Evolutionary conservation across 2,888 invertebrate genomes (phyloP).

Genomic region (Sinodicranocentrus sp.): DNA sequence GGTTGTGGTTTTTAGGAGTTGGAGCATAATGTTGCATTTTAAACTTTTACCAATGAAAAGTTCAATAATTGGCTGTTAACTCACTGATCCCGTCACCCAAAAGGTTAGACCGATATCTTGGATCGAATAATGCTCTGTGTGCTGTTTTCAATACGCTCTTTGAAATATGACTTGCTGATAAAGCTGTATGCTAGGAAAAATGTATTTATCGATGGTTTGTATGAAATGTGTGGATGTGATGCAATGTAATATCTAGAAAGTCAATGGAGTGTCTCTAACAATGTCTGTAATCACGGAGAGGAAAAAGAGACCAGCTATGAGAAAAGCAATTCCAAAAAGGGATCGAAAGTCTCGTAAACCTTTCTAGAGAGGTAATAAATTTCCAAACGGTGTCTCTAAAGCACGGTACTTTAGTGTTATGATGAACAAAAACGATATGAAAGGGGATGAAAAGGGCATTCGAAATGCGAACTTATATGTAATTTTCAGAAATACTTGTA

Average conservation of each 20-base stretch:
- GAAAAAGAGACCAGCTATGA: constrained; percentile 38
- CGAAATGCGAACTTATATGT: constrained; percentile 36
- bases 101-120: constrained; percentile 40
- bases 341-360: constrained; percentile 66
- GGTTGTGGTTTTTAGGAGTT: too few relatives aligned
- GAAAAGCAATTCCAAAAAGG: constrained; percentile 63
- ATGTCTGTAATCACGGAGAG: constrained; percentile 4
- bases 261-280: constrained; percentile 33
- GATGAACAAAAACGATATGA: constrained; percentile 64
- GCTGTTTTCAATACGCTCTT: constrained; percentile 48
- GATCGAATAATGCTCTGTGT: constrained; percentile 5
- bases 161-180: constrained; percentile 54
- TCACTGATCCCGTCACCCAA: constrained; percentile 39
- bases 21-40: background rate
- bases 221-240: too few relatives aligned
- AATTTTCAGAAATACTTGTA: constrained; percentile 38
- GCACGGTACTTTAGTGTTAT: constrained; percentile 50
- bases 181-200: background rate
- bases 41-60: constrained; percentile 7
- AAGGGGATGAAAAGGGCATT: constrained; percentile 55
- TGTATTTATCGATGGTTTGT: constrained; percentile 14
- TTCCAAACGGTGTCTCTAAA: constrained; percentile 32
- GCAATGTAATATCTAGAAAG: background rate
- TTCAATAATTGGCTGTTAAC: constrained; percentile 56
- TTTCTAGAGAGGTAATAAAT: constrained; percentile 64